Evolutionary conservation across 2,113 vertebrate species (phyloP).

Genomic region (Clarias batrachus): DNA sequence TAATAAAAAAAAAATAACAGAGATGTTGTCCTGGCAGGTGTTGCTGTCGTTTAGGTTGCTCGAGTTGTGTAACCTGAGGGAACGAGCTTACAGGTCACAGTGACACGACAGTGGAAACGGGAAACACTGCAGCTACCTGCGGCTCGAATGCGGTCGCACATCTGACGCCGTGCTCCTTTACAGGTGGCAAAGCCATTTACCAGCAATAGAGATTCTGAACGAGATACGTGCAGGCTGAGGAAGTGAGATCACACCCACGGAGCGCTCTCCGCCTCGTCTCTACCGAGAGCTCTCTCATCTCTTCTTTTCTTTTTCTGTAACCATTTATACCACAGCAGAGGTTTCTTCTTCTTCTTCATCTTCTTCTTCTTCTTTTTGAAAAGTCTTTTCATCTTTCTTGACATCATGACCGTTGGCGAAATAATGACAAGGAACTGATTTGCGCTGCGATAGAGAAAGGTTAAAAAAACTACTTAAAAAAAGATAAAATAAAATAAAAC

Average conservation of each 20-base stretch:
- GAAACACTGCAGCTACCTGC: constrained; percentile 29
- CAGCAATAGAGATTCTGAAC: constrained; percentile 26
- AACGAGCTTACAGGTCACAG: constrained; percentile 26
- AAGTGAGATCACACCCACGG: constrained; percentile 21
- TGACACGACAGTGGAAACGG: constrained; percentile 16
- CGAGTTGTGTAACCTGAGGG: not conserved
- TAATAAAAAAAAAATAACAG: not conserved
- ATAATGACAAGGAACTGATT: not conserved
- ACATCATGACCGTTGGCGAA: not conserved
- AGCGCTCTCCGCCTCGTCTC: not conserved
- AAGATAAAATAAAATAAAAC: not conserved
- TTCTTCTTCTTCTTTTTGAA: not conserved
- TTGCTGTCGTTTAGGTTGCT: not conserved
- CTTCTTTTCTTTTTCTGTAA: not conserved
- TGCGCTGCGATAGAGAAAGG: not conserved
- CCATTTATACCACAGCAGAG: not conserved
- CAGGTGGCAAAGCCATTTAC: constrained; percentile 41
- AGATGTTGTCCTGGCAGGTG: not conserved
- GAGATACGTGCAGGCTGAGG: constrained; percentile 2
- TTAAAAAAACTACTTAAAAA: not conserved
- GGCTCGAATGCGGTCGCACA: constrained; percentile 40
- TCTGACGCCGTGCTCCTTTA: constrained; percentile 30
- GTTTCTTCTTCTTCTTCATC: not conserved
- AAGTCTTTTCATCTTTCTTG: not conserved
- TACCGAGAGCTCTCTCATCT: not conserved